Base-by-base conservation (phyloP, 2,113 vertebrate species). In the Sinocyclocheilus maitianheensis region DNA sequence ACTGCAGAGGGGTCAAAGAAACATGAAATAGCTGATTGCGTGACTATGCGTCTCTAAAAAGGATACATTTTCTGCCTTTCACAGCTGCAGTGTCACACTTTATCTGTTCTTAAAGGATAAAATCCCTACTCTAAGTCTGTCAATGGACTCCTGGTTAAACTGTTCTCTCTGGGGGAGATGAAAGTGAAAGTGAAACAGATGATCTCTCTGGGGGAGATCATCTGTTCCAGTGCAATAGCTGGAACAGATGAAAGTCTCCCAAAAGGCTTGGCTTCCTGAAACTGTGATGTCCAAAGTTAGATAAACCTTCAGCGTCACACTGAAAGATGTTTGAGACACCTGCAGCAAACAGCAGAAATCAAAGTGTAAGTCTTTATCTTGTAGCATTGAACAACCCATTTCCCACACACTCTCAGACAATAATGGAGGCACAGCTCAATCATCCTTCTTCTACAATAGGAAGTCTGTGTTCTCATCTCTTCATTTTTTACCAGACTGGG, bases 401-500 rank as follows among this genome's bases (percentile, higher is more conserved):
- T 78, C 53, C 51, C 43, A 74, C 72, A 72, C 16, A 63, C 69
- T 79, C 83, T 63, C 72, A 62, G 9, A 46, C 46, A 86, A 72
- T 48, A 72, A 63, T 55, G 30, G 58, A 81, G 82, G 55, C 24
- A 74, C 5, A 20, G 24, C 72, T 77, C 82, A 55, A 65, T 88
- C 83, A 65, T 85, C 74, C 13, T 55, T 62, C 48, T 78, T 79
- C 40, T 62, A 83, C 37, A 86, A 87, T 76, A 82, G 37, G 51
- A 69, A 30, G 62, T 55, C 67, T 75, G 51, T 79, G 20, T 81
- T 88, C 79, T 86, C 20, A 63, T 58, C 71, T 82, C 84, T 87
- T 83, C 79, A 84, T 87, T 85, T 89, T 80, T 72, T 48, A 40
- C 77, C 13, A 26, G 84, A 26, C 82, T 24, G 78, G 65, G 55